A percentile compares a stretch with the other conserved stretches of the same genome.
These are phyloP conservation scores for Podocnemis expansa DNA, from an alignment of 2,113 vertebrate species.

Conservation along the genomic window DNA sequence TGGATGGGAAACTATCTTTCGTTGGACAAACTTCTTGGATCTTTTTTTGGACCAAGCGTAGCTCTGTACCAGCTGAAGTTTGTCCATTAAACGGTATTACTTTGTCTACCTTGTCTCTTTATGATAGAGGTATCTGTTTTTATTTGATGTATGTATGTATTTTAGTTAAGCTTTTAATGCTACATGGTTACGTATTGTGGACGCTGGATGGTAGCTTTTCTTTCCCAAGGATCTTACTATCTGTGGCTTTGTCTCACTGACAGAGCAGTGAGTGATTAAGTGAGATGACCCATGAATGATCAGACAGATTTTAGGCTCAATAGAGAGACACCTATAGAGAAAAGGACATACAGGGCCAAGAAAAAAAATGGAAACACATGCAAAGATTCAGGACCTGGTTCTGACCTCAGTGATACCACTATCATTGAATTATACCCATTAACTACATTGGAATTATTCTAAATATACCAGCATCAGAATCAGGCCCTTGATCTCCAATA, in stretches of 20 bases:
- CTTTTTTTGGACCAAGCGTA: too few species aligned
- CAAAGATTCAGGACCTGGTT: background rate
- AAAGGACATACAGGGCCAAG: too few species aligned
- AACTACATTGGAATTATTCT: background rate
- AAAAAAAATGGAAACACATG: background rate
- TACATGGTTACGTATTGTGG: background rate
- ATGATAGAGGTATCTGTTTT: background rate
- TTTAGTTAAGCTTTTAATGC: background rate
- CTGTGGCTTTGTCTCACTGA: background rate
- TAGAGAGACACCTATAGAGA: background rate
- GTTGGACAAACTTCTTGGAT: background rate
- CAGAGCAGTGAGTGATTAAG: background rate
- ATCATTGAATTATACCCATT: slow-evolving; percentile 44
- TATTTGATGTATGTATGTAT: background rate
- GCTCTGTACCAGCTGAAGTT: background rate
- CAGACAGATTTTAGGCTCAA: slow-evolving; percentile 18
- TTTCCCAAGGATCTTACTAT: background rate
- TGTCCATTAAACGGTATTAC: background rate
- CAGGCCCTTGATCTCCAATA: slow-evolving; percentile 27
- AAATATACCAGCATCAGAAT: slow-evolving; percentile 16
- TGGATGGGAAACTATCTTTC: background rate
- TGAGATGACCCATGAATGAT: background rate
- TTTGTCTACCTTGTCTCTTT: background rate
- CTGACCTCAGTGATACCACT: background rate
- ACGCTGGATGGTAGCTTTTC: background rate